These are phyloP conservation scores for Oncorhynchus clarkii DNA, from an alignment of 2,113 vertebrate species.

Conservation along the genomic window DNA sequence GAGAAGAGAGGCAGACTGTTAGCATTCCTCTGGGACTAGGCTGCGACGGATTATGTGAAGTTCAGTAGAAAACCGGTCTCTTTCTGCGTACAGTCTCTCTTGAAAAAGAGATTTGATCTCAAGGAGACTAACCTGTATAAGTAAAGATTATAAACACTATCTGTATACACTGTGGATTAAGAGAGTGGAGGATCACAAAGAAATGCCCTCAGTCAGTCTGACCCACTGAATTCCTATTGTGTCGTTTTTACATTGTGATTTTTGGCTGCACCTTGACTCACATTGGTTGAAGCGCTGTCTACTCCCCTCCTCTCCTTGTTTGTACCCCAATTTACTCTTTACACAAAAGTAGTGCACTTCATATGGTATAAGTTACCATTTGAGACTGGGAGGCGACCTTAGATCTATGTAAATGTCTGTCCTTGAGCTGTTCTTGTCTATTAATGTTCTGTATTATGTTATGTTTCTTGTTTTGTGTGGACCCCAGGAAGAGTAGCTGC, in stretches of 20 bases:
- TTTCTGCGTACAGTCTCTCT: not conserved
- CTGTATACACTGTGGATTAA: not conserved
- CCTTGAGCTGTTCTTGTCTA: not conserved
- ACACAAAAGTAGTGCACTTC: no score
- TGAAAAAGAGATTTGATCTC: no score
- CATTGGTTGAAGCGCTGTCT: no score
- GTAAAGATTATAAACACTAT: not conserved
- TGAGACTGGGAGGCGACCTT: no score
- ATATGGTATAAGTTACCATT: no score
- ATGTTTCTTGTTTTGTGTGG: no score
- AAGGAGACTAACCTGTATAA: not conserved
- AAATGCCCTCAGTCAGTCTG: not conserved
- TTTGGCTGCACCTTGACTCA: no score
- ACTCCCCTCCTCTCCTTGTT: no score
- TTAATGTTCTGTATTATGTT: no score
- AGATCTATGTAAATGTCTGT: not conserved
- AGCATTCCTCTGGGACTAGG: not conserved
- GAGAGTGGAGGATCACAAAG: not conserved
- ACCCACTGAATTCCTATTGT: not conserved
- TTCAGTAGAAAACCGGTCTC: not conserved
- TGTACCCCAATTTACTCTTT: no score
- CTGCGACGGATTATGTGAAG: conserved; percentile 11
- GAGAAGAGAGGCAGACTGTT: not conserved
- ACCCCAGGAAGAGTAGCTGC: no score
- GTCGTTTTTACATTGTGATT: not conserved